Conservation (phyloP, 1,140 invertebrate species). For the Thaumatotibia leucotreta region DNA sequence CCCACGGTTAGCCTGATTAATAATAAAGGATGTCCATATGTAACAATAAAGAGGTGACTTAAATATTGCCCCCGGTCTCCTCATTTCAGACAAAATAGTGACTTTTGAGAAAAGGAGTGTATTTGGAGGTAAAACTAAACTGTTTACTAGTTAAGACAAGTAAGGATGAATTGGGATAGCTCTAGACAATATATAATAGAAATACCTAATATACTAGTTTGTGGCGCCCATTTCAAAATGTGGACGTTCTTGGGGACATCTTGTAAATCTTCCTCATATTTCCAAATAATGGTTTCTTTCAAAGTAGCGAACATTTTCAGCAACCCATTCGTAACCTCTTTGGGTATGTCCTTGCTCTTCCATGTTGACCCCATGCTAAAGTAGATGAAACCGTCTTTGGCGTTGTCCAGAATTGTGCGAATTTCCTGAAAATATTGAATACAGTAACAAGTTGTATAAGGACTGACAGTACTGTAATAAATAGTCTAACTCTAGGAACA, state of each 20-base stretch:
- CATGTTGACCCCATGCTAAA: conserved; percentile 77
- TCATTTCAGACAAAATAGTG: too few relatives aligned
- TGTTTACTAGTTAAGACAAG: neutral
- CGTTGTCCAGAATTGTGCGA: conserved; percentile 68
- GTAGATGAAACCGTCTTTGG: conserved; percentile 72
- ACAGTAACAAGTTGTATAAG: neutral
- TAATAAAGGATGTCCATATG: too few relatives aligned
- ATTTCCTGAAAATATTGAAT: conserved; percentile 49
- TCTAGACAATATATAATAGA: neutral
- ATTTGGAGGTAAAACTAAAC: too few relatives aligned
- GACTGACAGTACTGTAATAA: neutral
- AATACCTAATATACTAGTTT: conserved; percentile 77
- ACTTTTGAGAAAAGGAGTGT: too few relatives aligned
- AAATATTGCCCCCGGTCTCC: too few relatives aligned
- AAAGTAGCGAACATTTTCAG: conserved; percentile 61
- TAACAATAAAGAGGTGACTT: too few relatives aligned
- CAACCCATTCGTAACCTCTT: conserved; percentile 43
- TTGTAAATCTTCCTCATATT: conserved; percentile 66
- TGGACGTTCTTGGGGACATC: conserved; percentile 77
- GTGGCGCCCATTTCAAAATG: conserved; percentile 79
- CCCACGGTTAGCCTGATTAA: too few relatives aligned
- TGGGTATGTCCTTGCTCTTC: conserved; percentile 53
- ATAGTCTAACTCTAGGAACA: neutral
- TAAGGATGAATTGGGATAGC: neutral
- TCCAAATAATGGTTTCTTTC: conserved; percentile 75